Percentiles rank a stretch among this genome's conserved stretches.
Conservation (phyloP, 2,113 vertebrate species). For the Istiophorus platypterus region DNA sequence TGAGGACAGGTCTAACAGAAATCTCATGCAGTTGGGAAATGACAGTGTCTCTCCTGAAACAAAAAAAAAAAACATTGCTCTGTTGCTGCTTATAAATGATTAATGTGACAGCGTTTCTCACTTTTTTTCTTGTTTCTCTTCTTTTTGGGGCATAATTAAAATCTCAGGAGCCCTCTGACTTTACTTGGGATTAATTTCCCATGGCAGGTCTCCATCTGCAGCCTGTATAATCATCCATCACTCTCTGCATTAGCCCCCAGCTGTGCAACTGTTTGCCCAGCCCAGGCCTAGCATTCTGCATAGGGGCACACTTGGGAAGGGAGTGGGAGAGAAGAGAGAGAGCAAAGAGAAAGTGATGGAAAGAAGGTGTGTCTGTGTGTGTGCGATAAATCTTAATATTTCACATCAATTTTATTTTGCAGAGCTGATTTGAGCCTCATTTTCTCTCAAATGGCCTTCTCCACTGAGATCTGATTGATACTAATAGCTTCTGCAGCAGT, state of each 20-base stretch:
- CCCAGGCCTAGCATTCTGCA: constrained; percentile 20
- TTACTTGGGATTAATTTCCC: constrained; percentile 86
- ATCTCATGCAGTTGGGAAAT: constrained; percentile 38
- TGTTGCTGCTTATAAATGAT: constrained; percentile 76
- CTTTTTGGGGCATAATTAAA: constrained; percentile 70
- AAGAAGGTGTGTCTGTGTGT: constrained; percentile 4
- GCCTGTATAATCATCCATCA: constrained; percentile 78
- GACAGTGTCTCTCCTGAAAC: constrained; percentile 33
- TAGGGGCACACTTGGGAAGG: constrained; percentile 41
- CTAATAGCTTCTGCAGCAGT: constrained; percentile 66
- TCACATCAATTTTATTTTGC: constrained; percentile 67
- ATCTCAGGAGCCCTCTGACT: constrained; percentile 79
- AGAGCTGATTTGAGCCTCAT: constrained; percentile 67
- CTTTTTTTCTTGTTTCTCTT: constrained; percentile 49
- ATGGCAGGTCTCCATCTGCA: constrained; percentile 85
- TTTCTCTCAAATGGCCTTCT: constrained; percentile 67
- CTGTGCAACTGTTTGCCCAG: constrained; percentile 75
- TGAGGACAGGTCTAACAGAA: constrained; percentile 38
- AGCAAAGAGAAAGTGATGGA: constrained; percentile 9
- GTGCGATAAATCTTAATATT: constrained; percentile 65
- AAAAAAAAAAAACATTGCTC: constrained; percentile 42
- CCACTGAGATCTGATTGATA: constrained; percentile 69
- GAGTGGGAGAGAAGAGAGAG: constrained; percentile 13
- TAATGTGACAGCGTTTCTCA: constrained; percentile 62
- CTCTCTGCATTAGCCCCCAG: constrained; percentile 85